These are phyloP conservation scores for Leptinotarsa juncta DNA, from an alignment of 2,888 invertebrate species.

Conservation along the genomic window DNA sequence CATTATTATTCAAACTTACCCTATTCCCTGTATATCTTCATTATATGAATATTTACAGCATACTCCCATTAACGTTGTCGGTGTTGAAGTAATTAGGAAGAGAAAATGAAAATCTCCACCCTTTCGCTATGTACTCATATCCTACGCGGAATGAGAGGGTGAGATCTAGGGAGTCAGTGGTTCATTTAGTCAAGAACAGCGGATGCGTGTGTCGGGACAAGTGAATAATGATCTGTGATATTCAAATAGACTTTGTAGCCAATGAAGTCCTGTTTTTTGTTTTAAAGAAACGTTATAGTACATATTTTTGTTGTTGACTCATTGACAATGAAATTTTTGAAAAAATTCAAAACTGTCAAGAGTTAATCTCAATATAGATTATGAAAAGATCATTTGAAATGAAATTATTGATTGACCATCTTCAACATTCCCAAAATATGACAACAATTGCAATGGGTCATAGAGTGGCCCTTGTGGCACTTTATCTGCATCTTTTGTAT, in stretches of 20 bases:
- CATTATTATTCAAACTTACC: background rate
- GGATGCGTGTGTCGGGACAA: constrained; percentile 26
- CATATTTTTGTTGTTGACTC: no score
- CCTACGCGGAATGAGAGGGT: constrained; percentile 36
- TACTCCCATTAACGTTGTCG: constrained; percentile 41
- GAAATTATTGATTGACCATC: no score
- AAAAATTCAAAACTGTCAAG: no score
- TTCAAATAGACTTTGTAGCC: no score
- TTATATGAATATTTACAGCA: constrained; percentile 44
- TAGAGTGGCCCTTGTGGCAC: no score
- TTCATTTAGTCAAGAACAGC: constrained; percentile 44
- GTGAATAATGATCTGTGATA: background rate
- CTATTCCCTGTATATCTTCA: constrained; percentile 36
- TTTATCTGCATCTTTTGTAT: no score
- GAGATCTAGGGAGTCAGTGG: constrained; percentile 41
- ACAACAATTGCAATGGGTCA: no score
- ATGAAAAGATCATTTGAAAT: no score
- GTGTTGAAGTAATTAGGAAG: constrained; percentile 43
- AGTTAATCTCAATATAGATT: no score
- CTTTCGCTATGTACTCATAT: constrained; percentile 26
- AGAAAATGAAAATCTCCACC: constrained; percentile 45
- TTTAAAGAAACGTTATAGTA: rapidly evolving
- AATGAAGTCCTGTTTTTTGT: no score
- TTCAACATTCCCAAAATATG: no score
- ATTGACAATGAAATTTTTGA: no score